A percentile compares a stretch with the other conserved stretches of the same genome.
Conservation (phyloP, 2,797 vertebrate species). For the Xerus rutilus region DNA sequence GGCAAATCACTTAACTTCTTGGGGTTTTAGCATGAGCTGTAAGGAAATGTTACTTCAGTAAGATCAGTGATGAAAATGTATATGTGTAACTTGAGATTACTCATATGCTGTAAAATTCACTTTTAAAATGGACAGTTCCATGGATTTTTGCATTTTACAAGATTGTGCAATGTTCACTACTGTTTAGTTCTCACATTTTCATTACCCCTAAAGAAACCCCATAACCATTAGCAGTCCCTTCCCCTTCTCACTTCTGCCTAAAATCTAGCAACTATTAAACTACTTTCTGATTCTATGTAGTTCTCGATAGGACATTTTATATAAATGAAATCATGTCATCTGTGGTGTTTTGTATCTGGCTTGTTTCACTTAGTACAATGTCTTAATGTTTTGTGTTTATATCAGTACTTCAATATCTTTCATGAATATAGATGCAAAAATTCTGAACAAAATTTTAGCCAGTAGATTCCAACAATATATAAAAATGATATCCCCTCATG, state of each 20-base stretch:
- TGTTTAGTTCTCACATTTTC: neutral
- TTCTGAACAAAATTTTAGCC: neutral
- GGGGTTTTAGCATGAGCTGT: neutral
- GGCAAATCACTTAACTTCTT: neutral
- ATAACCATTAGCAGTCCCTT: neutral
- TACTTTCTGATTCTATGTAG: neutral
- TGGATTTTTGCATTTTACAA: neutral
- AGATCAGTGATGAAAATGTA: neutral
- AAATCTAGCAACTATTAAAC: neutral
- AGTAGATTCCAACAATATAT: neutral
- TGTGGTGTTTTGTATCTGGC: neutral
- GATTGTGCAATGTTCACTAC: neutral
- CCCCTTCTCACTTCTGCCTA: neutral
- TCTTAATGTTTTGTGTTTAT: neutral
- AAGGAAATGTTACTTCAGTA: constrained; percentile 11
- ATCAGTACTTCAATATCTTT: neutral
- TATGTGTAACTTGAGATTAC: neutral
- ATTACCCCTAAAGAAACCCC: neutral
- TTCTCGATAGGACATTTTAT: neutral
- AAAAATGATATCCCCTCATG: neutral
- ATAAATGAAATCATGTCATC: neutral
- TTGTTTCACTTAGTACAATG: neutral
- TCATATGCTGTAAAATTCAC: neutral
- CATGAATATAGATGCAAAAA: neutral
- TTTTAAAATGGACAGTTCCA: neutral